Evolutionary conservation across 2,888 invertebrate species (phyloP).

Genomic region (Microctonus hyperodae): DNA sequence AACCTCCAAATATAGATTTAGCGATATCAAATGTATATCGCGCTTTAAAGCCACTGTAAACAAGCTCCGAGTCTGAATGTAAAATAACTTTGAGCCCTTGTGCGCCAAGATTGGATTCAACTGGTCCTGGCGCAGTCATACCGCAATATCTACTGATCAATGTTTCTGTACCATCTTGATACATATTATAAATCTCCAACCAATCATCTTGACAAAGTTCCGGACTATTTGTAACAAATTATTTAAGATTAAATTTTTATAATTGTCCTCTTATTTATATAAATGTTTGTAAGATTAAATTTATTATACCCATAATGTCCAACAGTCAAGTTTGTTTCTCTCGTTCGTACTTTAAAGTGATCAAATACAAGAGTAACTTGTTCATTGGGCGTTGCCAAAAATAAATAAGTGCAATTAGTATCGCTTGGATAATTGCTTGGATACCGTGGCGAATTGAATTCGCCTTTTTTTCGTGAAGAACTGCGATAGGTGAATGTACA

Average conservation of each 20-base stretch:
- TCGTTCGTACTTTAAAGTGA: constrained; percentile 88
- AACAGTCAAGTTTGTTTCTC: constrained; percentile 78
- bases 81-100: constrained; percentile 87
- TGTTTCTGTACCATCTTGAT: constrained; percentile 81
- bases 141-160: constrained; percentile 93
- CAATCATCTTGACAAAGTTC: constrained; percentile 89
- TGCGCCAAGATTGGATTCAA: constrained; percentile 90
- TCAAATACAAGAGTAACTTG: constrained; percentile 91
- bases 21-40: constrained; percentile 91
- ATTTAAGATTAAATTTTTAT: not conserved
- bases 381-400: constrained; percentile 85
- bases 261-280: not conserved
- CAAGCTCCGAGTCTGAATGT: constrained; percentile 85
- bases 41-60: constrained; percentile 96
- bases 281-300: not conserved
- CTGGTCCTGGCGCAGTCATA: constrained; percentile 90
- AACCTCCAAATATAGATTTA: constrained; percentile 83
- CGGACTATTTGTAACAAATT: constrained; percentile 64
- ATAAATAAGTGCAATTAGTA: constrained; percentile 92
- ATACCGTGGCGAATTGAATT: constrained; percentile 95
- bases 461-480: constrained; percentile 84
- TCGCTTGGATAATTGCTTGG: constrained; percentile 96
- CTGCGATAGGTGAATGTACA: constrained; percentile 93
- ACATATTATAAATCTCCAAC: constrained; percentile 92
- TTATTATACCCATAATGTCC: constrained; percentile 74